Evolutionary conservation across 1,140 invertebrate genomes (phyloP).

Genomic region (Solenopsis fugax): DNA sequence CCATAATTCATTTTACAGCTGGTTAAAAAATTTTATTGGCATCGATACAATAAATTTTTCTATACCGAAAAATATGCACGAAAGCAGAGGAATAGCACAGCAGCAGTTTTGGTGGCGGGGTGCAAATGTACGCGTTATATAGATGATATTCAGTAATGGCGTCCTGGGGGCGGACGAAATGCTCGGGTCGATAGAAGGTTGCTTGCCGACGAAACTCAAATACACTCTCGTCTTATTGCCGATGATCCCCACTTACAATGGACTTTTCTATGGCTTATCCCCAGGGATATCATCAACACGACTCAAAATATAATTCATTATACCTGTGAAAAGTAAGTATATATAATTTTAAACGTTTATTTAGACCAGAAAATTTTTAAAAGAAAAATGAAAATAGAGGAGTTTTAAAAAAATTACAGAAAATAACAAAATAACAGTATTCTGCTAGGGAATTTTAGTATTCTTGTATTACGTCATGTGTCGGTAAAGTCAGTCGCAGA

Average conservation of each 20-base stretch:
- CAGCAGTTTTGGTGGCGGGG: conserved; percentile 55
- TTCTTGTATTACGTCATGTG: conserved; percentile 20
- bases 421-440: not conserved
- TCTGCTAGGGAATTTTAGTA: conserved; percentile 37
- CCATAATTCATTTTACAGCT: not conserved
- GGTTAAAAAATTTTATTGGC: conserved; percentile 34
- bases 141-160: conserved; percentile 78
- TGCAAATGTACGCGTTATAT: conserved; percentile 36
- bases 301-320: conserved; percentile 10
- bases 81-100: conserved; percentile 59
- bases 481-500: conserved; percentile 29
- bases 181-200: conserved; percentile 82
- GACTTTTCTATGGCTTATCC: conserved; percentile 57
- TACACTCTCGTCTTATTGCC: conserved; percentile 68
- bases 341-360: not conserved
- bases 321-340: conserved; percentile 11
- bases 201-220: conserved; percentile 79
- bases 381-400: not conserved
- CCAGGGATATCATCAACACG: conserved; percentile 63
- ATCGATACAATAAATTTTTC: conserved; percentile 47
- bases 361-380: not conserved
- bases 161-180: conserved; percentile 76
- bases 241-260: conserved; percentile 57
- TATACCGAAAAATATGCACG: conserved; percentile 66
- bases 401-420: not conserved